Evolutionary conservation across 2,888 invertebrate species (phyloP), one percentile per base, ranked within the genome.

Genomic region (Scaptomyza flava): DNA sequence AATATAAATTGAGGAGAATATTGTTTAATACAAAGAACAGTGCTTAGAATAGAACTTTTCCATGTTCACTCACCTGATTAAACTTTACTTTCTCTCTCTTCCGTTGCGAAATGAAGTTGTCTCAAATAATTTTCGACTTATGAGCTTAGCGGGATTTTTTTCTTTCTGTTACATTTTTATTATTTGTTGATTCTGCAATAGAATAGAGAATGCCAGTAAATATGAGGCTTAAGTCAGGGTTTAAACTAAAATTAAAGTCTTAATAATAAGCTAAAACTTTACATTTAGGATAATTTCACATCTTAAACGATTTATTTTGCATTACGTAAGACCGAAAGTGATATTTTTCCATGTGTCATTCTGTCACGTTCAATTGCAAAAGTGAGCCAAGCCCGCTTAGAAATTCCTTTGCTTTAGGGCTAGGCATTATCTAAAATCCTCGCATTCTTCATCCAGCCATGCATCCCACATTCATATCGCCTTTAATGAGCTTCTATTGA

Each of bases 401-500:
- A 43, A 74, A 81, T 77, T 62, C 58, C 65, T 65, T 42, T 5
- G 17, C 41, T 17, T 41, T 41, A 4, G 6, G 79, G 68, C 61
- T 68, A 70, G 80, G 48, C 67, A 34, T 20, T 31, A 59, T 58
- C 17, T 27, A 20, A 50, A 47, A 38, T 54, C 36, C 50, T 51
- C 50, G 20, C 43, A 36, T 7, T 33, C 38, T 41, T 23, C 48
- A 56, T 41, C 30, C 9, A 34, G 34, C 23, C 57, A 53, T 34
- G 12, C 11, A 34, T 12, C 14, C 17, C 6, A 47, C 46, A 34
- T 27, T n/a, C 33, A 58, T 81, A 79, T 84, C 72, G 70, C 77
- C 84, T 79, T 63, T 72, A 68, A 66, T 66, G 77, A 59, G 66
- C 58, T 12, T 9, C 66, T 85, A 81, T 81, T 78, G 81, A 72